These are phyloP conservation scores for Melanotaenia duboulayi DNA, from an alignment of 2,113 vertebrate species.

Conservation along the genomic window DNA sequence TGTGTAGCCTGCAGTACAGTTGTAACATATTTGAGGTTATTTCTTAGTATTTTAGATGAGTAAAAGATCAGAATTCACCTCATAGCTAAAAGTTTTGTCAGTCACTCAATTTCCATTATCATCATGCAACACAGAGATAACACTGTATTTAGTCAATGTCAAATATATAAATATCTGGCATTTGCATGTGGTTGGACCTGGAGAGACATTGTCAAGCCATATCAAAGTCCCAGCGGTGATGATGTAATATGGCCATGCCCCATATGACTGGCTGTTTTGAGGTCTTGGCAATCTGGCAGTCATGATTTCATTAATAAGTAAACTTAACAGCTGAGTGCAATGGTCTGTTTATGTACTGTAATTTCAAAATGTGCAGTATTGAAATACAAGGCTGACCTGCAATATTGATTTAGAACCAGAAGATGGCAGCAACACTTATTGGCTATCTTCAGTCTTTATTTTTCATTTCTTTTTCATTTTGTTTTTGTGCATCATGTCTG, in stretches of 20 bases:
- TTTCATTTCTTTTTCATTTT: background rate
- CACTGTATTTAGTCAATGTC: background rate
- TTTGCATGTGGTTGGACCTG: constrained; percentile 19
- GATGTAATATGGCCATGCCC: constrained; percentile 54
- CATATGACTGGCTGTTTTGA: constrained; percentile 48
- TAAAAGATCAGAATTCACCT: background rate
- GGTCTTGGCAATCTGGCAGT: constrained; percentile 42
- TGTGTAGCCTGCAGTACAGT: background rate
- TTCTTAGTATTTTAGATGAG: constrained; percentile 2
- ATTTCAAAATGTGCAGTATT: constrained; percentile 26
- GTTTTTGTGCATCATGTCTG: background rate
- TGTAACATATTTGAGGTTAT: background rate
- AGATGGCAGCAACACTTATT: constrained; percentile 66
- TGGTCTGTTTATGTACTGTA: constrained; percentile 4
- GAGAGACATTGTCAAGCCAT: constrained; percentile 20
- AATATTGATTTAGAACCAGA: constrained; percentile 52
- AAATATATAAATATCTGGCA: background rate
- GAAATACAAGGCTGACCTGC: constrained; percentile 46
- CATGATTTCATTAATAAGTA: constrained; percentile 38
- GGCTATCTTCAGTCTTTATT: background rate
- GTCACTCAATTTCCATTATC: background rate
- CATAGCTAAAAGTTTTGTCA: background rate
- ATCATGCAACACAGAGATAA: constrained; percentile 1
- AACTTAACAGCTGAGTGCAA: constrained; percentile 26
- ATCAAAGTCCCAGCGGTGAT: constrained; percentile 26